Evolutionary conservation across 1,140 invertebrate genomes (phyloP).

Genomic region (Cepaea nemoralis): DNA sequence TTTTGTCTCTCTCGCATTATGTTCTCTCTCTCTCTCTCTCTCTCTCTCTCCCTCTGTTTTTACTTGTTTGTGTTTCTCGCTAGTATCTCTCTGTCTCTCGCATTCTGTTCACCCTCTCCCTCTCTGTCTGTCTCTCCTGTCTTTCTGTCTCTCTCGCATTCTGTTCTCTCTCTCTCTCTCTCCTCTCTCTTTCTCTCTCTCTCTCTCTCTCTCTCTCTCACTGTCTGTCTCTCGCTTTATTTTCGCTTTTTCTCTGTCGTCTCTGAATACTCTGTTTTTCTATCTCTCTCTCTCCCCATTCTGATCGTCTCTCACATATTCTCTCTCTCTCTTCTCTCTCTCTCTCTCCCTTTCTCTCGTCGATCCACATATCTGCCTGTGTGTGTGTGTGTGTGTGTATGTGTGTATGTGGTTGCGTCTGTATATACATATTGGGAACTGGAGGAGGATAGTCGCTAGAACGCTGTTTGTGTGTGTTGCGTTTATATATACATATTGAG

Average conservation of each 20-base stretch:
- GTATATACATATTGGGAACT: no score
- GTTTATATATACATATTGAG: no score
- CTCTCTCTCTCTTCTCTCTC: conserved; percentile 29
- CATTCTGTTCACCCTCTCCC: neutral
- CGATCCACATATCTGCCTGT: no score
- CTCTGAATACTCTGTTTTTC: conserved; percentile 12
- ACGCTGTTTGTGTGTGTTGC: no score
- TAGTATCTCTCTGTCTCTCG: conserved; percentile 4
- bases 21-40: conserved; percentile 7
- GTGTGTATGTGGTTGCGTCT: no score
- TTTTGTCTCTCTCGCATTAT: no score
- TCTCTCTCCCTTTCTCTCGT: neutral
- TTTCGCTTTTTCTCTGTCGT: neutral
- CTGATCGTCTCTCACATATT: neutral
- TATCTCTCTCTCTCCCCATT: neutral
- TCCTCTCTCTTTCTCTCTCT: neutral
- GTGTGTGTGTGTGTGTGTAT: no score
- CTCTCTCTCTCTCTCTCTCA: conserved; percentile 4
- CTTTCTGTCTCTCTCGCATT: no score
- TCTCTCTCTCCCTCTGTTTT: neutral
- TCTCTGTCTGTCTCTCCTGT: neutral
- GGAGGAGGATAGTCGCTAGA: no score
- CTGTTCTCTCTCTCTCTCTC: no score
- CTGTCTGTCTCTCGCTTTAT: conserved; percentile 18
- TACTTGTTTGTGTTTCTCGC: neutral